Evolutionary conservation across 2,888 invertebrate genomes (phyloP).

Genomic region (Octodonta nipae): DNA sequence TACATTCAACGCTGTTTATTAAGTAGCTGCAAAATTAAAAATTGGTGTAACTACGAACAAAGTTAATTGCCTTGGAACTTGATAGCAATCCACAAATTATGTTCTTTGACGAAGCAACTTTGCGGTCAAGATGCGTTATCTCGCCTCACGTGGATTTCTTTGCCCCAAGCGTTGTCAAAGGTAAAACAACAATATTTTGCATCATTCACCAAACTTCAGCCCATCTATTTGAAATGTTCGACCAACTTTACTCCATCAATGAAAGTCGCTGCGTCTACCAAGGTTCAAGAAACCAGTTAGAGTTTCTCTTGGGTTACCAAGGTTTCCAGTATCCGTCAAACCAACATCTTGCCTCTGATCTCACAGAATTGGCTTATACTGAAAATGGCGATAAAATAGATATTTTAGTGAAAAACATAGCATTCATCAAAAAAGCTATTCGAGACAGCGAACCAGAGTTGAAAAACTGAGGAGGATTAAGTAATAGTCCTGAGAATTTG

Average conservation of each 20-base stretch:
- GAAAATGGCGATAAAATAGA: conserved; percentile 87
- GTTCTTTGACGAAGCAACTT: conserved; percentile 96
- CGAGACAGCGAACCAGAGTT: conserved; percentile 51
- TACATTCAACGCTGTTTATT: too few relatives aligned
- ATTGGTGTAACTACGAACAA: conserved; percentile 56
- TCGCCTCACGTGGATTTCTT: conserved; percentile 83
- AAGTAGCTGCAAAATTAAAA: conserved; percentile 82
- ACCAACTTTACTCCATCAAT: conserved; percentile 83
- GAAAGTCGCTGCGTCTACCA: conserved; percentile 93
- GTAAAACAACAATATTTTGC: conserved; percentile 87
- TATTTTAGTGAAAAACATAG: conserved; percentile 70
- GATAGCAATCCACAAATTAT: conserved; percentile 95
- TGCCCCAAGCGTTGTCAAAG: conserved; percentile 75
- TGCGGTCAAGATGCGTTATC: conserved; percentile 92
- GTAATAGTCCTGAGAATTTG: conserved; percentile 32
- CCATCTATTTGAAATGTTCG: conserved; percentile 90
- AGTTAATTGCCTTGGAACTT: conserved; percentile 80
- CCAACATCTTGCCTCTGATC: conserved; percentile 93
- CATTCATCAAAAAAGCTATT: conserved; percentile 65
- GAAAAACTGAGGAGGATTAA: conserved; percentile 33
- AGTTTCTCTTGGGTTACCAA: conserved; percentile 66
- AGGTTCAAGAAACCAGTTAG: conserved; percentile 72
- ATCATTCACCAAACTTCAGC: conserved; percentile 96
- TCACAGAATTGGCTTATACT: conserved; percentile 83
- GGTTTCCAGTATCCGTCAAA: conserved; percentile 86